Evolutionary conservation across 1,140 invertebrate genomes (phyloP).

Genomic region (Drosophila paulistorum): DNA sequence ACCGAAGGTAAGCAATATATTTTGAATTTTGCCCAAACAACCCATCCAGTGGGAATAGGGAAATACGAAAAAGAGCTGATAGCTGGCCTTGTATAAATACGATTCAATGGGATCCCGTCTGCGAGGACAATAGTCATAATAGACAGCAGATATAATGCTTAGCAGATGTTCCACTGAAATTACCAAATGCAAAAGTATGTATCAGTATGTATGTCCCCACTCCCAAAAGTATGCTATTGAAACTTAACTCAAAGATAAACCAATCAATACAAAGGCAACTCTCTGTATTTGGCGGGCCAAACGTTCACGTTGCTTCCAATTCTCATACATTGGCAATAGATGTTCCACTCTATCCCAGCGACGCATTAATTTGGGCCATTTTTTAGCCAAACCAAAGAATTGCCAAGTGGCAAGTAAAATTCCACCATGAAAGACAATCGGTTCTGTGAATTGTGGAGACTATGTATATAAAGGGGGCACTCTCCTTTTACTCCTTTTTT

Average conservation of each 20-base stretch:
- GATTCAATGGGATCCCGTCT: slow-evolving; percentile 66
- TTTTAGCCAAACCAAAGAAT: slow-evolving; percentile 58
- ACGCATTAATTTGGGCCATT: slow-evolving; percentile 71
- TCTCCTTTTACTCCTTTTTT: not conserved
- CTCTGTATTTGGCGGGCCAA: slow-evolving; percentile 44
- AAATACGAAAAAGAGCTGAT: slow-evolving; percentile 67
- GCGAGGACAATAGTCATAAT: slow-evolving; percentile 62
- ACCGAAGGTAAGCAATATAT: slow-evolving; percentile 71
- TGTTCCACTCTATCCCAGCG: slow-evolving; percentile 65
- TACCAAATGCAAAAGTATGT: too few species aligned
- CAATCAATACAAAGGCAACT: slow-evolving; percentile 52
- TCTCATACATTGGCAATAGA: slow-evolving; percentile 47
- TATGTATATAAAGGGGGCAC: not conserved
- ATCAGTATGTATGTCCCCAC: not conserved
- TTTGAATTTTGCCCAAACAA: slow-evolving; percentile 65
- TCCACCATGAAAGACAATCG: slow-evolving; percentile 64
- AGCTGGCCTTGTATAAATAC: slow-evolving; percentile 43
- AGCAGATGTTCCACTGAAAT: slow-evolving; percentile 73
- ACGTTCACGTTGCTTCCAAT: slow-evolving; percentile 35
- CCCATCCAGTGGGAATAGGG: slow-evolving; percentile 66
- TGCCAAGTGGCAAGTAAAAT: slow-evolving; percentile 49
- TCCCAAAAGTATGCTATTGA: not conserved
- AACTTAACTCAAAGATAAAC: slow-evolving; percentile 62
- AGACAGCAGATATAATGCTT: slow-evolving; percentile 71
- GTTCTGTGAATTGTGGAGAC: slow-evolving; percentile 40